phyloP scores from a whole-genome alignment of 1,140 invertebrate species.

The Drosophila teissieri region DNA sequence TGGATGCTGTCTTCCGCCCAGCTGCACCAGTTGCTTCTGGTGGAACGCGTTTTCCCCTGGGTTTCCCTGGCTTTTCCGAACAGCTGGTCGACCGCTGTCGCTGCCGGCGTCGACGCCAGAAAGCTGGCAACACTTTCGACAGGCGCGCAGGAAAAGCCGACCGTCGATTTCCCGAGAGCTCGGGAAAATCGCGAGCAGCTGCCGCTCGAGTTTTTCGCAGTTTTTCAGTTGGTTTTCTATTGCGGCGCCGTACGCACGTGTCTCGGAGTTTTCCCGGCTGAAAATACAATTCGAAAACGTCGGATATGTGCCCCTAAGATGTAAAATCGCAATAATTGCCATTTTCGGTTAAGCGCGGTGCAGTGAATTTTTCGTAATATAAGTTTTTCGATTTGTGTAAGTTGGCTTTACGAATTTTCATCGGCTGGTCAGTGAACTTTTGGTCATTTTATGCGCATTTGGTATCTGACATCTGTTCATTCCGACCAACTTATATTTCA shows the following conservation, averaged over 20 bases:
- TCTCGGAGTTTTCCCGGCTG: conserved; percentile 54
- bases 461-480: conserved; percentile 33
- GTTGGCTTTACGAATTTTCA: background rate
- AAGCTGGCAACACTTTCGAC: conserved; percentile 70
- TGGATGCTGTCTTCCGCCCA: conserved; percentile 38
- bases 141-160: conserved; percentile 64
- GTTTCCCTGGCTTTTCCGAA: conserved; percentile 29
- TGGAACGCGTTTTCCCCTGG: conserved; percentile 25
- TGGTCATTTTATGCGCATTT: conserved; percentile 24
- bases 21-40: conserved; percentile 69
- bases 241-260: conserved; percentile 75
- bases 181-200: conserved; percentile 43
- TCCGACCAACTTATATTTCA: conserved; percentile 28
- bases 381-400: conserved; percentile 9
- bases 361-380: conserved; percentile 14
- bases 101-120: conserved; percentile 48
- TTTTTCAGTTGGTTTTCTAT: conserved; percentile 75
- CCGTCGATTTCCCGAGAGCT: conserved; percentile 21
- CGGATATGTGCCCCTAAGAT: conserved; percentile 27
- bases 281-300: conserved; percentile 10
- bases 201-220: conserved; percentile 29
- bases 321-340: background rate
- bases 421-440: conserved; percentile 21
- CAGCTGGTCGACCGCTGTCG: conserved; percentile 50
- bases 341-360: background rate